Base-by-base conservation (phyloP, 2,888 invertebrate genomes). In the Melieria omissa region DNA sequence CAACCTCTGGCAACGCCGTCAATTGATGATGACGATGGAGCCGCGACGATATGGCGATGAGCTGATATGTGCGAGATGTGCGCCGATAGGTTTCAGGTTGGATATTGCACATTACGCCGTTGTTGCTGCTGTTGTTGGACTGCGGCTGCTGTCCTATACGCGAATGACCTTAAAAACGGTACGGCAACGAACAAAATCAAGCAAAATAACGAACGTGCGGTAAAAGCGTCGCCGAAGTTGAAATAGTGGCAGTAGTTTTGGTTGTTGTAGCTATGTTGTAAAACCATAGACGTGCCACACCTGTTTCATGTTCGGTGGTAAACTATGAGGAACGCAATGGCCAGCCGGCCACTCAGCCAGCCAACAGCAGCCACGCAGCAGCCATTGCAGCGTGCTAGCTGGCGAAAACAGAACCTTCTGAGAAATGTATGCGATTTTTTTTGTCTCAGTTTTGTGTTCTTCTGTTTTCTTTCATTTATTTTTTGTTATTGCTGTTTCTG, bases 391-490 rank as follows among this genome's bases (percentile, higher is more conserved):
- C 55, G 42, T 57, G 29, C 29, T 29, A 29, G 29, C 29, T 29
- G 68, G n/a, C 73, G 72, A 49, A 46, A 52, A 10, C 12, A 62
- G 57, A 49, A 67, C 76, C 80, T 81, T 80, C 82, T 81, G 81
- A 82, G 81, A 81, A 81, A 79, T 79, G 78, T 79, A 74, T 74
- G 65, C 69, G 72, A 65, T 71, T 66, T 69, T 65, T 10, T 49
- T 79, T 74, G 76, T 78, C 78, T 80, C 77, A 76, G 65, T 75
- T 61, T 66, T 71, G 55, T 16, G 65, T 69, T 42, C 52, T 63
- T 16, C 54, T 57, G 42, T 67, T 73, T 62, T 61, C 47, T 52
- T 75, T 55, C 64, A 66, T 71, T 46, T 7, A 57, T 42, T 55
- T 52, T 46, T 60, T 14, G 5, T 42, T 67, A 0, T 46, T 66